Evolutionary conservation across 2,888 invertebrate species (phyloP).

Genomic region (Balanococcus diminutus): DNA sequence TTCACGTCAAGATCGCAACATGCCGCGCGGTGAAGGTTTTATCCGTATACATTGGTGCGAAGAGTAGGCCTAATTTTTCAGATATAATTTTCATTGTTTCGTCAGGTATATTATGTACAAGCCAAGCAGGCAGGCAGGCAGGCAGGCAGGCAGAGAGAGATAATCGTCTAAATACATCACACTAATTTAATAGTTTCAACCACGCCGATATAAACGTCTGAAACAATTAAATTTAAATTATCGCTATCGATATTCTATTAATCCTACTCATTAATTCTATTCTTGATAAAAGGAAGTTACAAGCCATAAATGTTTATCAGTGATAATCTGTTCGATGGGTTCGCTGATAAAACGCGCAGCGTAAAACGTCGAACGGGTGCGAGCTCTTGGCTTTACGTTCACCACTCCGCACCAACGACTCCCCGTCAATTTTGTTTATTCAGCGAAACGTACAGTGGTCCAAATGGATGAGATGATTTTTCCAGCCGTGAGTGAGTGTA

Average conservation of each 20-base stretch:
- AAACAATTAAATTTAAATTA: constrained; percentile 27
- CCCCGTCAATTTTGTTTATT: neutral
- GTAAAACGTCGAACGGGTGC: neutral
- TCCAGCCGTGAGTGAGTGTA: neutral
- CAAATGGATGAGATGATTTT: neutral
- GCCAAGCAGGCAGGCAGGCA: neutral
- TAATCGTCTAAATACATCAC: constrained; percentile 23
- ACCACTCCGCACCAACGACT: neutral
- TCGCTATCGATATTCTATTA: constrained; percentile 28
- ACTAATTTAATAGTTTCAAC: constrained; percentile 21
- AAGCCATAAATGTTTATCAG: constrained; percentile 20
- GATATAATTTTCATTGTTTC: constrained; percentile 18
- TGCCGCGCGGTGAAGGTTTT: neutral
- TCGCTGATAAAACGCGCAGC: constrained; percentile 18
- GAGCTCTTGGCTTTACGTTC: neutral
- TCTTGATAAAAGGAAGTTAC: constrained; percentile 10
- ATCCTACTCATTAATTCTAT: constrained; percentile 27
- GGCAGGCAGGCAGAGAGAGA: neutral
- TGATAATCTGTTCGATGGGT: constrained; percentile 13
- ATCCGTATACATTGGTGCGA: too few species aligned
- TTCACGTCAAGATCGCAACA: neutral
- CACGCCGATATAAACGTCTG: constrained; percentile 7
- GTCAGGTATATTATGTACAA: neutral
- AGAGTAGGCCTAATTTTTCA: constrained; percentile 13
- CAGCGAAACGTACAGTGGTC: neutral